phyloP scores from a whole-genome alignment of 2,888 invertebrate genomes.

The Sipha maydis region DNA sequence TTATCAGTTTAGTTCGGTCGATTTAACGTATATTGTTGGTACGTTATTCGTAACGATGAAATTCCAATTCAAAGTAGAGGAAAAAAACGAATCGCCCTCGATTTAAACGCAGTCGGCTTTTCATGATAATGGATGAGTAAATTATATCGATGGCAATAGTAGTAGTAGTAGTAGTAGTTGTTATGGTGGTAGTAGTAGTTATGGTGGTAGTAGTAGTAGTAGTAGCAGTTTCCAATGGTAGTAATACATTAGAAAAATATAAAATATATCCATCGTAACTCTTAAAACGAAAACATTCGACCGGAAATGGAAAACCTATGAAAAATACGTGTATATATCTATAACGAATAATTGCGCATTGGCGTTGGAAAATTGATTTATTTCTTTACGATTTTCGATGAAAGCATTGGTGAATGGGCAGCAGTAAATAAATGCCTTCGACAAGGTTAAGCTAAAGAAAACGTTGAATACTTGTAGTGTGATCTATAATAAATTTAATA shows the following conservation, averaged over 20 bases:
- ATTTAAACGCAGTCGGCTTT: conserved; percentile 20
- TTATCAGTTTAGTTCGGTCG: conserved; percentile 53
- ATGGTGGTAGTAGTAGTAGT: too few species aligned
- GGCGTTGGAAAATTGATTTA: conserved; percentile 44
- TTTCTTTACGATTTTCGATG: background rate
- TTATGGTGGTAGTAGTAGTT: too few species aligned
- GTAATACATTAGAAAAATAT: background rate
- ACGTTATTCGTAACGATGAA: background rate
- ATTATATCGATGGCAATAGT: background rate
- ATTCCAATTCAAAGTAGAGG: conserved; percentile 5
- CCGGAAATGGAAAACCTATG: conserved; percentile 41
- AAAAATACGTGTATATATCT: background rate
- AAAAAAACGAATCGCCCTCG: conserved; percentile 5
- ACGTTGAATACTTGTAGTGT: background rate
- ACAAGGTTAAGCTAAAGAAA: background rate
- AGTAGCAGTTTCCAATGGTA: too few species aligned
- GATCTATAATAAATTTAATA: background rate
- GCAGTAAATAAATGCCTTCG: background rate
- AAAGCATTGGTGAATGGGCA: background rate
- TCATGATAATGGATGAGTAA: conserved; percentile 20
- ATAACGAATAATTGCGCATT: conserved; percentile 8
- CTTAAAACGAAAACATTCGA: conserved; percentile 26
- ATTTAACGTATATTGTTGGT: conserved; percentile 36
- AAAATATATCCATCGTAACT: background rate
- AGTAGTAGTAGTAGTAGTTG: background rate